Evolutionary conservation across 2,888 invertebrate species (phyloP).

Genomic region (Lasioglossum morio): DNA sequence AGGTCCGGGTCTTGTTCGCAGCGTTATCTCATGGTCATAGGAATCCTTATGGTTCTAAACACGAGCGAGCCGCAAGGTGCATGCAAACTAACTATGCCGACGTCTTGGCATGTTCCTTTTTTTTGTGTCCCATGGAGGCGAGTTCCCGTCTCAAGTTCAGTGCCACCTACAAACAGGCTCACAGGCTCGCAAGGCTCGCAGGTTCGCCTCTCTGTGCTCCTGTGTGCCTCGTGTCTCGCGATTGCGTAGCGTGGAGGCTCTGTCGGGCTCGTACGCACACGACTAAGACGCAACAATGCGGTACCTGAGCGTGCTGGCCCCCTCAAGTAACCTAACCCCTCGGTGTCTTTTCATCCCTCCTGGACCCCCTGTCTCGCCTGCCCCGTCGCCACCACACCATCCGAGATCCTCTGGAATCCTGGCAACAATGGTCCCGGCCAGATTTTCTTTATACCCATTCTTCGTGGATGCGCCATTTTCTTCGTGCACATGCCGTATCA

Average conservation of each 20-base stretch:
- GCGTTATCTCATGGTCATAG: slow-evolving; percentile 27
- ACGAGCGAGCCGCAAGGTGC: slow-evolving; percentile 62
- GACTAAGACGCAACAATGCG: slow-evolving; percentile 67
- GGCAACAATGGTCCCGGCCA: slow-evolving; percentile 60
- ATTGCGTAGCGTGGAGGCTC: slow-evolving; percentile 30
- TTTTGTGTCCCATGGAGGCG: slow-evolving; percentile 55
- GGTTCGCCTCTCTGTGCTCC: neutral
- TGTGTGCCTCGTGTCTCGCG: neutral
- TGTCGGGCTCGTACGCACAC: slow-evolving; percentile 41
- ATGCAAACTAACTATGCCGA: slow-evolving; percentile 63
- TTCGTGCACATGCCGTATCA: slow-evolving; percentile 68
- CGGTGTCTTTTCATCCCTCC: slow-evolving; percentile 68
- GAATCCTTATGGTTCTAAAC: slow-evolving; percentile 43
- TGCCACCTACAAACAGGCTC: slow-evolving; percentile 74
- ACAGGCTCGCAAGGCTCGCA: slow-evolving; percentile 24
- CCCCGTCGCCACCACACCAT: slow-evolving; percentile 44
- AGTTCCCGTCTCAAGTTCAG: slow-evolving; percentile 74
- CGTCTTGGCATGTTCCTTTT: slow-evolving; percentile 45
- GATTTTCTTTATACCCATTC: slow-evolving; percentile 64
- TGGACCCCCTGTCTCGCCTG: slow-evolving; percentile 61
- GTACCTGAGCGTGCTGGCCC: slow-evolving; percentile 66
- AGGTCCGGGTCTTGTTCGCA: neutral
- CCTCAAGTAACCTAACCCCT: slow-evolving; percentile 69
- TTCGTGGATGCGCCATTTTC: slow-evolving; percentile 59
- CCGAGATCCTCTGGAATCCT: slow-evolving; percentile 60